A percentile compares a stretch with the other conserved stretches of the same genome.
Conservation (phyloP, 1,140 invertebrate species). For the Rhagoletis pomonella region DNA sequence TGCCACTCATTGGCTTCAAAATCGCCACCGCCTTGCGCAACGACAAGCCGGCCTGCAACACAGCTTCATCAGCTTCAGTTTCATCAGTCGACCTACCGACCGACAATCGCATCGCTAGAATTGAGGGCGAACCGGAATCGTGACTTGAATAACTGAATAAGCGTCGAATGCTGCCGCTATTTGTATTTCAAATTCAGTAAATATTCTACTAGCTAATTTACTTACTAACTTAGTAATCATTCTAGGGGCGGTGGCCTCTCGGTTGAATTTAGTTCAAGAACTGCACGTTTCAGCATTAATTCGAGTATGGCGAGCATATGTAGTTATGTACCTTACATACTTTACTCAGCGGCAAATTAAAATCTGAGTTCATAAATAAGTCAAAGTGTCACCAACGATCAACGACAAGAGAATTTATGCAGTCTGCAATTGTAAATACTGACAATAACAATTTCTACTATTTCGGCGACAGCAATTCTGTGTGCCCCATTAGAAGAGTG, state of each 20-base stretch:
- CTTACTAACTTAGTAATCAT: constrained; percentile 1
- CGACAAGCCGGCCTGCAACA: not conserved
- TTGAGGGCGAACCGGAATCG: constrained; percentile 41
- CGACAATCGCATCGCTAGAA: constrained; percentile 32
- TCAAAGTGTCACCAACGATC: constrained; percentile 32
- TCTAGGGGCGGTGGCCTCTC: constrained; percentile 25
- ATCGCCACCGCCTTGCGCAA: not conserved
- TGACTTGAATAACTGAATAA: not conserved
- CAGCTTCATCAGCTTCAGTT: not conserved
- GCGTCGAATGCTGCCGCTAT: not conserved
- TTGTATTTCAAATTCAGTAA: not conserved
- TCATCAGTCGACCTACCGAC: constrained; percentile 9
- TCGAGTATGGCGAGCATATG: not conserved
- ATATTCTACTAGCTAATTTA: not conserved
- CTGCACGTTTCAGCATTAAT: constrained; percentile 38
- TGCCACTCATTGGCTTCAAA: constrained; percentile 21
- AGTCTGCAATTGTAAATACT: not conserved
- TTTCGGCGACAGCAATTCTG: not conserved
- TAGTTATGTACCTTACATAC: too few species aligned
- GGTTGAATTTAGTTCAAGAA: constrained; percentile 24
- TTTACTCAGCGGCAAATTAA: constrained; percentile 1
- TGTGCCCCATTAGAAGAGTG: not conserved
- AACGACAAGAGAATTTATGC: constrained; percentile 36
- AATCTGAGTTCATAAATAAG: constrained; percentile 33
- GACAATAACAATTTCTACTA: not conserved